Conservation (phyloP, 2,888 invertebrate genomes). For the Epinotia ramella region DNA sequence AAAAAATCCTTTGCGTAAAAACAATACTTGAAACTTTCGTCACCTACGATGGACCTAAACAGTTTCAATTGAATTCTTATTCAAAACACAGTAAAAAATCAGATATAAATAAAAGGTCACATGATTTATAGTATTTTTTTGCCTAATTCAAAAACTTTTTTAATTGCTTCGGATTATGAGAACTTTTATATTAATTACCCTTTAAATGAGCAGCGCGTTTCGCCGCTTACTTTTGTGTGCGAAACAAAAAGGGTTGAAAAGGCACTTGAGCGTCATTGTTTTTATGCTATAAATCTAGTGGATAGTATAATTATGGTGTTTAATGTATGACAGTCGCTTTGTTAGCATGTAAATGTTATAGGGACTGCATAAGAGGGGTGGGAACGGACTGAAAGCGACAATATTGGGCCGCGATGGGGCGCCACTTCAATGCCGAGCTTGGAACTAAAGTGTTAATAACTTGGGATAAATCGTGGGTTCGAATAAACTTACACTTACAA, state of each 20-base stretch:
- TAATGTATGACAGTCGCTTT: slow-evolving; percentile 82
- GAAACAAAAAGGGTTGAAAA: slow-evolving; percentile 76
- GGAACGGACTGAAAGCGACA: slow-evolving; percentile 65
- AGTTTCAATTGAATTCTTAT: neutral
- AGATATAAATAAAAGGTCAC: slow-evolving; percentile 59
- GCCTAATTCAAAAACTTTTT: slow-evolving; percentile 60
- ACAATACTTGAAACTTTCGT: neutral
- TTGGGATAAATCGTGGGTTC: slow-evolving; percentile 13
- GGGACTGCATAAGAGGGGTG: slow-evolving; percentile 73
- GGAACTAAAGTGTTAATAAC: slow-evolving; percentile 49
- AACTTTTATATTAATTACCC: slow-evolving; percentile 81
- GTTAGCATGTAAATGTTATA: slow-evolving; percentile 78
- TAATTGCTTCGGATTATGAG: slow-evolving; percentile 79
- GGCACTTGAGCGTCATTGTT: slow-evolving; percentile 72
- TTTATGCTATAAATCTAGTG: slow-evolving; percentile 81
- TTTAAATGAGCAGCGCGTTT: slow-evolving; percentile 76
- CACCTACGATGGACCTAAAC: neutral
- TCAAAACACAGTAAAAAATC: slow-evolving; percentile 39
- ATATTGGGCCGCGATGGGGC: slow-evolving; percentile 75
- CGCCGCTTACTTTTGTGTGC: slow-evolving; percentile 59
- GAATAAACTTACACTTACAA: neutral
- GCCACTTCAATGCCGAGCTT: slow-evolving; percentile 67
- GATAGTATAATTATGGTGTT: slow-evolving; percentile 80
- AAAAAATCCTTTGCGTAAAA: neutral
- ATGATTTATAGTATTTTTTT: slow-evolving; percentile 62